Conservation (phyloP, 2,113 vertebrate species). For the Channa maculata region DNA sequence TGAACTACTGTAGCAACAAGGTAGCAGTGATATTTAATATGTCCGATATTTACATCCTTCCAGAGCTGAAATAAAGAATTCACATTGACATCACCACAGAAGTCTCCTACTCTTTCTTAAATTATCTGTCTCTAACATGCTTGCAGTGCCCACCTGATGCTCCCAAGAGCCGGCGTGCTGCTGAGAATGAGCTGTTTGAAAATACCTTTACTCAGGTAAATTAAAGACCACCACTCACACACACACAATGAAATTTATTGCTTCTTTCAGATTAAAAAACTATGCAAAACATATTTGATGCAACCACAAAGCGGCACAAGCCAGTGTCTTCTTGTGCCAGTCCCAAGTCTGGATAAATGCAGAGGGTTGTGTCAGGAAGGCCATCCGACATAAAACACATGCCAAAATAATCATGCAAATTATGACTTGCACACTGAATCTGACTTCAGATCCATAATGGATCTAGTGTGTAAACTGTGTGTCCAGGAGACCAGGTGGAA, state of each 20-base stretch:
- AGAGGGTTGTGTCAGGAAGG: too few relatives aligned
- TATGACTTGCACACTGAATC: too few relatives aligned
- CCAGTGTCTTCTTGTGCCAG: too few relatives aligned
- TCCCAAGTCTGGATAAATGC: too few relatives aligned
- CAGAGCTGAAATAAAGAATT: neutral
- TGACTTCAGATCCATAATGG: too few relatives aligned
- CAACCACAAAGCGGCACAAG: too few relatives aligned
- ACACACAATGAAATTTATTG: neutral
- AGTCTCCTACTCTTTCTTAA: neutral
- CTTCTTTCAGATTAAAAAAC: neutral
- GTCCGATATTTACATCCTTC: neutral
- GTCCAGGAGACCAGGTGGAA: too few relatives aligned
- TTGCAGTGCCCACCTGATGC: constrained; percentile 88
- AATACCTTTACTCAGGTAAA: constrained; percentile 85
- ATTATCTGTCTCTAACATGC: constrained; percentile 1
- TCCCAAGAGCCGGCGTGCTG: constrained; percentile 91
- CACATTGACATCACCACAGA: neutral
- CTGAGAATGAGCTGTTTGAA: constrained; percentile 88
- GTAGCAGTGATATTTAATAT: too few relatives aligned
- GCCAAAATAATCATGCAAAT: too few relatives aligned
- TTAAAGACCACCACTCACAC: neutral
- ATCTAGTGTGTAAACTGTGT: too few relatives aligned
- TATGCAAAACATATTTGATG: neutral
- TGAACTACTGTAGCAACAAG: too few relatives aligned
- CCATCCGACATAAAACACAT: too few relatives aligned